Evolutionary conservation across 2,888 invertebrate species (phyloP), one percentile per base, ranked within the genome.

Genomic region (Julus scanicus): DNA sequence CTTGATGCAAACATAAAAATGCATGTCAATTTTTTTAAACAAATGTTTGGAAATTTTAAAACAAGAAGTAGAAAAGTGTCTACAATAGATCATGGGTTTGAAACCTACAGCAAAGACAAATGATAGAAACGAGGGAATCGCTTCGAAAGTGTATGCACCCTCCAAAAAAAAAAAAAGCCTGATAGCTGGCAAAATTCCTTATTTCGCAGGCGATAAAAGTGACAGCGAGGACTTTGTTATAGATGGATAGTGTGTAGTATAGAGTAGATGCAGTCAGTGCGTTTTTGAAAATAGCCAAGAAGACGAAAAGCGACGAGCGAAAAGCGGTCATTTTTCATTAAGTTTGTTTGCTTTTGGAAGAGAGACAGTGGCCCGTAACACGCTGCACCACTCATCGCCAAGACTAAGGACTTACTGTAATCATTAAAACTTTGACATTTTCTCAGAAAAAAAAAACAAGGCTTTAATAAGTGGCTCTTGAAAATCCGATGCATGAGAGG

Each of bases 151-250:
- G 3, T 11, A 3, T 20, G 29, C 80, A 17, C 37, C 80, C 9
- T 80, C n/a, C n/a, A 63, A 63, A 63, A 63, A 63, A 71, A 71
- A 63, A 63, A 63, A 63, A 63, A 71, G 20, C 2, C 37, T 37
- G 80, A 80, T 80, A 80, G 80, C 80, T 80, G 13, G 80, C 9
- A 80, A 80, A 80, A 80, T 29, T 80, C 37, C 80, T 37, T 80
- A 80, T 80, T 80, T 80, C 80, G 9, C 11, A 37, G 80, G 80
- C 80, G 80, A 80, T 80, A 80, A 80, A 71, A 80, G 80, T 80
- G 37, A 80, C 80, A 80, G 80, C 80, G 29, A 80, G 80, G 80
- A 80, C 80, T 80, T 80, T 37, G 80, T 80, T 80, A 80, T 37
- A 37, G 80, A 80, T 80, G 80, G 80, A 37, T 80, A 80, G 80